Conservation (phyloP, 2,888 invertebrate genomes). For the Sesia bembeciformis region DNA sequence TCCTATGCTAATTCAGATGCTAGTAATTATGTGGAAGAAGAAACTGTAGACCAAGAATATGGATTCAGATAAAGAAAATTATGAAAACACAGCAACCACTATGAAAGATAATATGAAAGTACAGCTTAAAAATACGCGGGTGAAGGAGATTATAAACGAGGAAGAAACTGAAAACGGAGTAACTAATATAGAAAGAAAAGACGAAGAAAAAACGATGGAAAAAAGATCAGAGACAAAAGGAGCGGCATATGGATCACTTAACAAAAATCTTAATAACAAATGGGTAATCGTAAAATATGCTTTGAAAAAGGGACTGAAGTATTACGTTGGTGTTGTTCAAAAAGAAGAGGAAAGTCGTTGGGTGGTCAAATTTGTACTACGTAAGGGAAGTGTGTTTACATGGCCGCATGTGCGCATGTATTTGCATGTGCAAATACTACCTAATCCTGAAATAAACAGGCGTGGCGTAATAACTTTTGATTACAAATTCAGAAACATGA, state of each 20-base stretch:
- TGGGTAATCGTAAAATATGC: neutral
- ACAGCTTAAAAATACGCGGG: neutral
- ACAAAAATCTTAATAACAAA: neutral
- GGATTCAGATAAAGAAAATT: too few relatives aligned
- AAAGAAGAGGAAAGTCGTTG: neutral
- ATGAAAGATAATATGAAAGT: neutral
- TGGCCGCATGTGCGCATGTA: slow-evolving; percentile 8
- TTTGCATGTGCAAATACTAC: slow-evolving; percentile 1
- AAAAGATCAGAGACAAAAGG: neutral
- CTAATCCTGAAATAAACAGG: neutral
- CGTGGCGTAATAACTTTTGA: neutral
- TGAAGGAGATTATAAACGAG: neutral
- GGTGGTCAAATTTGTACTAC: neutral
- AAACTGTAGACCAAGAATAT: neutral
- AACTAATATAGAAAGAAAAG: neutral
- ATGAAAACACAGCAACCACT: neutral
- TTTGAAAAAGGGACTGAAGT: neutral
- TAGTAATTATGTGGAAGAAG: neutral
- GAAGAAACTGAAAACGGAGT: neutral
- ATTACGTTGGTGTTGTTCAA: neutral
- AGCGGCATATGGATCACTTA: neutral
- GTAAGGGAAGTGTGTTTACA: slow-evolving; percentile 1
- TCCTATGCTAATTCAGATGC: slow-evolving; percentile 1
- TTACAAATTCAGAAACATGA: neutral
- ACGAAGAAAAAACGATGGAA: neutral